These are phyloP conservation scores for Syrista parreyssii DNA, from an alignment of 2,888 invertebrate species.

Conservation along the genomic window DNA sequence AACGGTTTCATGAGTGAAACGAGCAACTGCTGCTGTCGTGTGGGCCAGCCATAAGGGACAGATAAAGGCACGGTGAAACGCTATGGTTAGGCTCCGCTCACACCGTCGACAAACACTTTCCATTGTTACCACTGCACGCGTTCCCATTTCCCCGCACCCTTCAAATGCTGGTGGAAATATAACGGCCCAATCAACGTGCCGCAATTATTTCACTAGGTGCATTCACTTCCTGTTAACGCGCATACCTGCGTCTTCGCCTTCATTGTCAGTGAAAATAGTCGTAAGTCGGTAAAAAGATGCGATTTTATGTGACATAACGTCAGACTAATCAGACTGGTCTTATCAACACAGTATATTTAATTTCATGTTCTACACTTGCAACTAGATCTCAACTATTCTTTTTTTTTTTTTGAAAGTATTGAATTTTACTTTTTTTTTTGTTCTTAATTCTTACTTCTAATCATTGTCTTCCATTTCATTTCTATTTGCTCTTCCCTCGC, in stretches of 20 bases:
- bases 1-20: constrained; percentile 48
- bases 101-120: constrained; percentile 3
- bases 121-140: background rate
- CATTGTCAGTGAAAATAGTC: background rate
- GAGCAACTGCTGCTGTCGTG: constrained; percentile 25
- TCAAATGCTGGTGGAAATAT: constrained; percentile 29
- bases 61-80: constrained; percentile 26
- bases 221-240: background rate
- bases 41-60: constrained; percentile 28
- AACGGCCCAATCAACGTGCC: background rate
- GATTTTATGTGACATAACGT: background rate
- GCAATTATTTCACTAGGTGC: background rate
- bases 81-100: constrained; percentile 24
- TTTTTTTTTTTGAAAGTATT: background rate
- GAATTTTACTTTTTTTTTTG: background rate
- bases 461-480: too few relatives aligned
- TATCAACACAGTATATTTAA: background rate
- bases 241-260: background rate
- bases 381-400: background rate
- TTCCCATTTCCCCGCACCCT: background rate
- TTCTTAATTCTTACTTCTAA: too few relatives aligned
- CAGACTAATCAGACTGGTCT: too few relatives aligned
- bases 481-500: background rate
- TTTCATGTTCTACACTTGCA: background rate
- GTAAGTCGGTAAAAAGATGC: background rate